A percentile compares a stretch with the other conserved stretches of the same genome.
phyloP scores from a whole-genome alignment of 2,888 invertebrate species.

The Lasioglossum oenotherae region DNA sequence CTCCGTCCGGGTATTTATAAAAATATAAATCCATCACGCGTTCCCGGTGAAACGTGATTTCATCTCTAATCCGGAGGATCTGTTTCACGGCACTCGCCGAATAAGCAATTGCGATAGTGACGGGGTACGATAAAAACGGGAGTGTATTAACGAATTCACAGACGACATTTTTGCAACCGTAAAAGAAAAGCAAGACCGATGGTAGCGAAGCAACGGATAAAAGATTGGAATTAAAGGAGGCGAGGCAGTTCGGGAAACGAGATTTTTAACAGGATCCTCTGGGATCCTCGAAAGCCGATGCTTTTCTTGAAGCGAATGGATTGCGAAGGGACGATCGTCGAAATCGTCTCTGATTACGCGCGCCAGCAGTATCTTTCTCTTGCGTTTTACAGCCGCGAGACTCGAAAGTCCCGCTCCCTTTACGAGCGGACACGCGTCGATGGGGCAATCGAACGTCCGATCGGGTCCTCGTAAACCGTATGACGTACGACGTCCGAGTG shows the following conservation, averaged over 20 bases:
- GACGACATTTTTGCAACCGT: not conserved
- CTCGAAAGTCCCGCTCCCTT: not conserved
- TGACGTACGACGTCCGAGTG: not conserved
- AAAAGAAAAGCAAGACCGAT: not conserved
- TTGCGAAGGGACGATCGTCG: conserved; percentile 2
- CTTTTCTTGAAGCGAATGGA: not conserved
- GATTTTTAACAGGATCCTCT: not conserved
- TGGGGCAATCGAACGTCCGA: conserved; percentile 11
- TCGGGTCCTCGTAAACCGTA: conserved; percentile 26
- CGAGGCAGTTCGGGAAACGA: not conserved
- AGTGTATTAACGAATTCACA: not conserved
- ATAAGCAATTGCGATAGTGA: not conserved
- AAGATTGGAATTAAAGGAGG: conserved; percentile 5
- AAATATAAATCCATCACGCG: not conserved
- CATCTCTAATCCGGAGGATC: not conserved
- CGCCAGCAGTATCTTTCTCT: not conserved
- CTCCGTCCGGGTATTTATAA: not conserved
- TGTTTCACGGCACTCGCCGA: not conserved
- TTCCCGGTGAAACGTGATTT: not conserved
- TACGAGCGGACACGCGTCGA: conserved; percentile 19
- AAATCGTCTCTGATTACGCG: not conserved
- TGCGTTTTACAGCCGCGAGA: not conserved
- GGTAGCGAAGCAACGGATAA: not conserved
- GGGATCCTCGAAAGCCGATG: not conserved
- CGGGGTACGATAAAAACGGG: not conserved